These are phyloP conservation scores for Engraulis encrasicolus DNA, from an alignment of 2,113 vertebrate species.

Conservation along the genomic window DNA sequence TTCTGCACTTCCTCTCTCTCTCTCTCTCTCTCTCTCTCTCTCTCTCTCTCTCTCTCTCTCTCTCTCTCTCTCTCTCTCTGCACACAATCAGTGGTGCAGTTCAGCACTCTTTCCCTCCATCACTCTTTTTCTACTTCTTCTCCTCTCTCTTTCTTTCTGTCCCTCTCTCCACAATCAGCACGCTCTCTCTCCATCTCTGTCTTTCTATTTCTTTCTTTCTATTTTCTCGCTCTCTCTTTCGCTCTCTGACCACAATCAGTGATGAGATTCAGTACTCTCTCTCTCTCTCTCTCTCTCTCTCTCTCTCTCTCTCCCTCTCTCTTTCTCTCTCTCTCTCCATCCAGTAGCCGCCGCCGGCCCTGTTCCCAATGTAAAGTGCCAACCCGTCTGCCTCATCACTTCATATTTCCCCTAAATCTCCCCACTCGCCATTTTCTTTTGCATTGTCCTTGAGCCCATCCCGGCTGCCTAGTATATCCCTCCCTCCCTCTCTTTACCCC, in stretches of 20 bases:
- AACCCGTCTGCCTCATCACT: constrained; percentile 51
- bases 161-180: too few species aligned
- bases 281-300: background rate
- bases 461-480: background rate
- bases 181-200: background rate
- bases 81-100: background rate
- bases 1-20: background rate
- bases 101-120: background rate
- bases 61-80: too few species aligned
- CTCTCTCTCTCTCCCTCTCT: background rate
- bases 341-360: background rate
- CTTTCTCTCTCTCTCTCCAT: too few species aligned
- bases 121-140: background rate
- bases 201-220: background rate
- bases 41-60: background rate
- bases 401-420: constrained; percentile 1
- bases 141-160: too few species aligned
- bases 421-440: constrained; percentile 8
- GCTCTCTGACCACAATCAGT: background rate
- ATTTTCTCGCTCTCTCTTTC: too few species aligned
- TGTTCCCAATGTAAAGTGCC: constrained; percentile 42
- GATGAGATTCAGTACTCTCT: background rate
- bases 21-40: background rate
- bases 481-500: background rate
- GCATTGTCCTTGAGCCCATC: background rate